A percentile compares a stretch with the other conserved stretches of the same genome.
Evolutionary conservation across 2,888 invertebrate genomes (phyloP).

Genomic region (Rhynchonema sp.): DNA sequence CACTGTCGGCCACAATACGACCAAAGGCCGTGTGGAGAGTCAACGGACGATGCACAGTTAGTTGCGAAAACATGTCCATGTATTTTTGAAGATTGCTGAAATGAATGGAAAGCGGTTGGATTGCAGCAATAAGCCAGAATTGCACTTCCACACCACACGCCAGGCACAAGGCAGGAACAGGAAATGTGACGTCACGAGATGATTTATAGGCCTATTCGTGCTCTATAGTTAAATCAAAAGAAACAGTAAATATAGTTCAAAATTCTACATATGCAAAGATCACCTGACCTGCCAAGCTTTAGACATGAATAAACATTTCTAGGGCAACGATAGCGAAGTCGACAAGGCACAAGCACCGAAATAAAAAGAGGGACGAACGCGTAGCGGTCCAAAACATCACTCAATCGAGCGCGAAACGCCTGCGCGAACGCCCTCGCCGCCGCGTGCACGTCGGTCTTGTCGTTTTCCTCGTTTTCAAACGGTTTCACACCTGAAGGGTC

Average conservation of each 20-base stretch:
- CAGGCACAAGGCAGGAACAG: no score
- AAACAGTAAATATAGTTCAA: neutral
- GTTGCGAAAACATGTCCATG: neutral
- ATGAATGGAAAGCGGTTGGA: no score
- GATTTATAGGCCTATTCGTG: neutral
- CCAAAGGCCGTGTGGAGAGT: neutral
- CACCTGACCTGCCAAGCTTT: neutral
- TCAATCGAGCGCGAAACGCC: neutral
- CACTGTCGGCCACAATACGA: neutral
- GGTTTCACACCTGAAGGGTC: neutral
- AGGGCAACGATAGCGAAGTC: neutral
- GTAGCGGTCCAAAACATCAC: neutral
- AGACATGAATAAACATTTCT: neutral
- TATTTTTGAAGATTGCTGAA: neutral
- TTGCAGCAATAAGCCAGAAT: no score
- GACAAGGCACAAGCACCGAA: neutral
- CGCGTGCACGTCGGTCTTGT: neutral
- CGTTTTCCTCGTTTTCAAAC: neutral
- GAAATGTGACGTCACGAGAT: no score
- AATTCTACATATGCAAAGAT: neutral
- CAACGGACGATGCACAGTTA: neutral
- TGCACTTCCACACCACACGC: no score
- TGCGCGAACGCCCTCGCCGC: neutral
- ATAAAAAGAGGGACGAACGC: neutral
- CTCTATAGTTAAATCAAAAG: no score